These are phyloP conservation scores for Polyergus mexicanus DNA, from an alignment of 1,140 invertebrate genomes.

Conservation along the genomic window DNA sequence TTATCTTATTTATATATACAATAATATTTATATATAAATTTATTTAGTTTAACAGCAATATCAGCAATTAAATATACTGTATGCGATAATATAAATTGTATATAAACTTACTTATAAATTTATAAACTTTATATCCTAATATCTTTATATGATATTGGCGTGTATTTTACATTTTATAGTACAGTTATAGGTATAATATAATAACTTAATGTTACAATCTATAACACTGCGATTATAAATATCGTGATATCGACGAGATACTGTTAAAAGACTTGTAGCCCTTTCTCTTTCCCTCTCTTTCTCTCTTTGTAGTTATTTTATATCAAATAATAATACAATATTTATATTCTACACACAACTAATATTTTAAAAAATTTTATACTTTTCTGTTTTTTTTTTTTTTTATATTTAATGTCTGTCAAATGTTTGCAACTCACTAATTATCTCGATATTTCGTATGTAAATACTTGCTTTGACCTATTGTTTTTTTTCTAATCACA, in stretches of 20 bases:
- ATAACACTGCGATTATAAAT: too few relatives aligned
- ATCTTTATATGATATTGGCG: neutral
- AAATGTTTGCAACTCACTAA: neutral
- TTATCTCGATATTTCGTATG: neutral
- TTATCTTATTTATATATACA: neutral
- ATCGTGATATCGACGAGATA: too few relatives aligned
- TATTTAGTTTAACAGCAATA: neutral
- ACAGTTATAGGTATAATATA: neutral
- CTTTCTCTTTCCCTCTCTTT: too few relatives aligned
- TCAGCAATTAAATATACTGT: neutral
- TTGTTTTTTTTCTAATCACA: neutral
- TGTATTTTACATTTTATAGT: neutral
- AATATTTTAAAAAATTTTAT: conserved; percentile 3
- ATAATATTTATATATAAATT: neutral
- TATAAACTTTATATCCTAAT: conserved; percentile 1
- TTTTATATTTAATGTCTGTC: neutral
- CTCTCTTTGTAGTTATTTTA: neutral
- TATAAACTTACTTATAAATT: conserved; percentile 7
- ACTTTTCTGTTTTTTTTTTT: neutral
- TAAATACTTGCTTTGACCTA: neutral
- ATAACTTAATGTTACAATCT: neutral
- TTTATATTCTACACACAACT: neutral
- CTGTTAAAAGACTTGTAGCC: too few relatives aligned
- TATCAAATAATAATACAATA: neutral
- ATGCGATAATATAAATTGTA: neutral